Evolutionary conservation across 1,140 invertebrate species (phyloP).

Genomic region (Papilio helenus): DNA sequence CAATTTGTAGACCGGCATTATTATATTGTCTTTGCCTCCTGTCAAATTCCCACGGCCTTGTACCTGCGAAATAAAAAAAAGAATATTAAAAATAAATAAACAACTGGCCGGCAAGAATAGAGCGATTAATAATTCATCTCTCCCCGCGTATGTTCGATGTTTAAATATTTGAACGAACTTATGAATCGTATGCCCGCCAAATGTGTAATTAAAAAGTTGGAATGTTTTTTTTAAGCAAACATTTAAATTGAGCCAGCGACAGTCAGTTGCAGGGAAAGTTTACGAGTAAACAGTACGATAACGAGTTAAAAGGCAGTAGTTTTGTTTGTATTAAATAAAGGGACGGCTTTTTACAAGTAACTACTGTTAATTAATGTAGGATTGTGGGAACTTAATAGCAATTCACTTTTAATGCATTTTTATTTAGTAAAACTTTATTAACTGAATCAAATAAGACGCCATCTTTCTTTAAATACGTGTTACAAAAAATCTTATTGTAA

Average conservation of each 20-base stretch:
- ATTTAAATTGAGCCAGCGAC: slow-evolving; percentile 36
- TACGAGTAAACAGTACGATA: slow-evolving; percentile 29
- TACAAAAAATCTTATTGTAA: too few relatives aligned
- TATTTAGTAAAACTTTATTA: neutral
- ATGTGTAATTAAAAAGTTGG: slow-evolving; percentile 42
- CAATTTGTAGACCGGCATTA: slow-evolving; percentile 14
- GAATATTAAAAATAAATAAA: slow-evolving; percentile 39
- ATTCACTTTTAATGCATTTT: neutral
- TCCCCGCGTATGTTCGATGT: slow-evolving; percentile 35
- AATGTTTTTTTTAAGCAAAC: slow-evolving; percentile 29
- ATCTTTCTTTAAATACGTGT: too few relatives aligned
- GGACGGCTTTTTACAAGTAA: slow-evolving; percentile 19
- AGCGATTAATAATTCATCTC: slow-evolving; percentile 42
- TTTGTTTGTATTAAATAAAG: slow-evolving; percentile 36
- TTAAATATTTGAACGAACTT: slow-evolving; percentile 43
- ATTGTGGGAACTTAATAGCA: neutral
- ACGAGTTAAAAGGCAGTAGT: slow-evolving; percentile 31
- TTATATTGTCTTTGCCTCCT: neutral
- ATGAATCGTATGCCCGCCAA: slow-evolving; percentile 37
- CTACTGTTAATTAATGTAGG: neutral
- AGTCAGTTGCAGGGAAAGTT: slow-evolving; percentile 37
- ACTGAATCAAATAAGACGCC: too few relatives aligned
- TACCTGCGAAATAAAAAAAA: slow-evolving; percentile 43
- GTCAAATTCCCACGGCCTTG: slow-evolving; percentile 34
- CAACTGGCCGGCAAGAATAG: slow-evolving; percentile 35